Evolutionary conservation across 2,113 vertebrate species (phyloP).

Genomic region (Eolophus roseicapilla): DNA sequence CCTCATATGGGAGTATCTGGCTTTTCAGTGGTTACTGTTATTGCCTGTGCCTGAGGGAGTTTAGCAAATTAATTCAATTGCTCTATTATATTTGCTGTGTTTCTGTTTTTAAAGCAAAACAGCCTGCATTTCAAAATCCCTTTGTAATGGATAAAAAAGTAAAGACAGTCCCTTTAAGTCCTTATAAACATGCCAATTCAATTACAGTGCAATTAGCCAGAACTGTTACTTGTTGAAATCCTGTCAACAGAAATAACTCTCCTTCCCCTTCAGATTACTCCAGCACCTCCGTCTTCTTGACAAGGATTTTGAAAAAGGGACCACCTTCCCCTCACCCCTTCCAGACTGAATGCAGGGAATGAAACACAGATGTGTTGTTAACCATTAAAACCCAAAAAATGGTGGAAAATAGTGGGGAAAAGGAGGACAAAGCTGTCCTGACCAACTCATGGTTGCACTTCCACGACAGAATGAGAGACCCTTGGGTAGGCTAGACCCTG

Average conservation of each 20-base stretch:
- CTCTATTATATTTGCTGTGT: neutral
- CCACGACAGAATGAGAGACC: neutral
- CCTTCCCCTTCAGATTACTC: neutral
- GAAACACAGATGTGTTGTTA: constrained; percentile 10
- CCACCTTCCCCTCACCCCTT: neutral
- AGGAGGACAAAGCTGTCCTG: neutral
- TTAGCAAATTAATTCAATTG: constrained; percentile 1
- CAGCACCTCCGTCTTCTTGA: neutral
- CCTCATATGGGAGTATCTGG: neutral
- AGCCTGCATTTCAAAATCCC: neutral
- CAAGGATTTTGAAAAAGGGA: neutral
- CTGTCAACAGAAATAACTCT: constrained; percentile 31
- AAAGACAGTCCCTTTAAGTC: neutral
- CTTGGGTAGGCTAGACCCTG: neutral
- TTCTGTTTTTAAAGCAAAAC: constrained; percentile 37
- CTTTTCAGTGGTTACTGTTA: constrained; percentile 1
- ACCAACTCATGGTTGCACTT: accelerated
- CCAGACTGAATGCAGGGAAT: neutral
- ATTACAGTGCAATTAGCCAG: constrained; percentile 29
- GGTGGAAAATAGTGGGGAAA: neutral
- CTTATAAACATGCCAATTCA: neutral
- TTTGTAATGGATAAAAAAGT: neutral
- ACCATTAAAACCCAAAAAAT: neutral
- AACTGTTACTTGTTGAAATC: constrained; percentile 35
- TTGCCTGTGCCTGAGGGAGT: neutral